These are phyloP conservation scores for Anagrus nilaparvatae DNA, from an alignment of 1,140 invertebrate genomes.

Conservation along the genomic window DNA sequence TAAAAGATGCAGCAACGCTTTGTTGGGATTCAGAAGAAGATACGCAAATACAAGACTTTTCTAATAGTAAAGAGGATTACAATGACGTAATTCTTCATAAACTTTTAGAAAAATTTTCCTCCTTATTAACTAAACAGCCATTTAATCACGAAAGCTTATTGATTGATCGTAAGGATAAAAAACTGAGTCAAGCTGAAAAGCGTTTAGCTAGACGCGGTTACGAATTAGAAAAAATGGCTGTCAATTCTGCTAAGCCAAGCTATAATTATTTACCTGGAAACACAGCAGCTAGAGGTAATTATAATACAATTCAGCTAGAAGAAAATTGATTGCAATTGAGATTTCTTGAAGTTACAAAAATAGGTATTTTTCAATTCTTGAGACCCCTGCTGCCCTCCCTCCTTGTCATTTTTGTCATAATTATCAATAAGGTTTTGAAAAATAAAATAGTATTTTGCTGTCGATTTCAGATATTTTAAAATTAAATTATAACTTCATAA, in stretches of 20 bases:
- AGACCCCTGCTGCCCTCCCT: too few species aligned
- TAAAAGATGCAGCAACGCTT: slow-evolving; percentile 89
- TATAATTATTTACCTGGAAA: slow-evolving; percentile 42
- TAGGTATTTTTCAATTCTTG: too few species aligned
- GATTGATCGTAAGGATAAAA: slow-evolving; percentile 91
- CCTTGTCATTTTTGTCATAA: too few species aligned
- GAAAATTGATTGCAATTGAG: too few species aligned
- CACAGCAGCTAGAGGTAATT: slow-evolving; percentile 39
- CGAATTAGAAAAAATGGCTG: slow-evolving; percentile 86
- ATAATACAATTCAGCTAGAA: too few species aligned
- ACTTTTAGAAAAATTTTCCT: slow-evolving; percentile 56
- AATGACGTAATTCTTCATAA: slow-evolving; percentile 73
- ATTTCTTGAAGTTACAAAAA: too few species aligned
- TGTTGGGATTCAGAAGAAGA: slow-evolving; percentile 87
- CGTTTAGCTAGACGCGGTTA: slow-evolving; percentile 86
- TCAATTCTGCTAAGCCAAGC: slow-evolving; percentile 42
- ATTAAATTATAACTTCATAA: too few species aligned
- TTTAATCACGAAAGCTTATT: slow-evolving; percentile 95
- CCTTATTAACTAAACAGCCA: slow-evolving; percentile 74
- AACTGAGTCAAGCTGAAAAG: slow-evolving; percentile 91
- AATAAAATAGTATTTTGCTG: too few species aligned
- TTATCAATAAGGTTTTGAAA: too few species aligned
- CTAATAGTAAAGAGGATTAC: slow-evolving; percentile 59
- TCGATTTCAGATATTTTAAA: too few species aligned
- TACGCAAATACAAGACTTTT: slow-evolving; percentile 60